Evolutionary conservation across 2,888 invertebrate genomes (phyloP), one percentile per base, ranked within the genome.

Genomic region (Caradrina kadenii): DNA sequence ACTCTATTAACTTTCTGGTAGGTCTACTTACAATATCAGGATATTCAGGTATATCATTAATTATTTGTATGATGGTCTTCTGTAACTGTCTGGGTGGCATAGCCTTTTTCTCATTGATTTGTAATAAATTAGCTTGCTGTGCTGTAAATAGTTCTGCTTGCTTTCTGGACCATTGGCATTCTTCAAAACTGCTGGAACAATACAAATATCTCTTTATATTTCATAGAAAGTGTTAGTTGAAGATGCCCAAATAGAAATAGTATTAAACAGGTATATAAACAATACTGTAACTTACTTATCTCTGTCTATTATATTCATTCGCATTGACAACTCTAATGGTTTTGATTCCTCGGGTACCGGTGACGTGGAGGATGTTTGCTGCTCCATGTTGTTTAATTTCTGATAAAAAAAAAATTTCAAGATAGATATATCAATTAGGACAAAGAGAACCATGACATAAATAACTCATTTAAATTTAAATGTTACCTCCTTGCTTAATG

Each of bases 71-170:
- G 42, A 98, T 97, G 75, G 97, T 97, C 85, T 96, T 96, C 88
- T 99, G 98, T 72, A 99, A 93, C 83, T 98, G 97, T 72, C 96
- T 96, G 0, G 99, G 98, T 3, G 97, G 94, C 80, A 98, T 91
- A 0, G 99, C 98, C 86, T 97, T 97, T 62, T 96, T 96, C 88
- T 98, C 98, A 91, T 98, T 98, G 55, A 97, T 98, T 89, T 98
- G 97, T 64, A 99, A 90, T 63, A 98, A 94, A 79, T 97, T 97
- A 13, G 98, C 98, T 93, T 99, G 99, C 85, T 98, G 98, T 0
- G 98, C 97, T 67, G 99, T 97, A 87, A 99, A 98, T 60, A 98
- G 94, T 91, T 99, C 99, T 0, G 99, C 98, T 93, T 99, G 99
- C 85, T 98, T 97, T 75, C 97, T 97, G 1, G 98, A 98, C 98